Conservation (phyloP, 2,888 invertebrate species). For the Drosophila neotestacea region DNA sequence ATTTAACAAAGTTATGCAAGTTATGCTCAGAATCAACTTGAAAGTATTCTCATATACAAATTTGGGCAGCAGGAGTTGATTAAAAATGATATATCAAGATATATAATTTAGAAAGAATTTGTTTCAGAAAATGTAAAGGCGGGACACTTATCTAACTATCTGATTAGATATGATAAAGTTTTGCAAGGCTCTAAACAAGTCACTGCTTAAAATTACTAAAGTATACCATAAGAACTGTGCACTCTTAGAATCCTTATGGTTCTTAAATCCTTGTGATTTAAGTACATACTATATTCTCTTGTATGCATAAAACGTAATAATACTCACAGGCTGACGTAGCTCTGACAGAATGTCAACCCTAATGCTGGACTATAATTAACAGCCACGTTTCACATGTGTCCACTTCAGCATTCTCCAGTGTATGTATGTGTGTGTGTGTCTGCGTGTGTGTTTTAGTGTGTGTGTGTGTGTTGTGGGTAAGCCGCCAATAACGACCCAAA, state of each 20-base stretch:
- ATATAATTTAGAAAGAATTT: too few species aligned
- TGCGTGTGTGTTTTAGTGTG: constrained; percentile 6
- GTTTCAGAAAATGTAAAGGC: too few species aligned
- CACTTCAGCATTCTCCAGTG: neutral
- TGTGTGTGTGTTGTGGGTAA: constrained; percentile 31
- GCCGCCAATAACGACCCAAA: constrained; percentile 49
- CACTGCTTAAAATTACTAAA: neutral
- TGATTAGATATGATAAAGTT: too few species aligned
- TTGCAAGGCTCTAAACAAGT: too few species aligned
- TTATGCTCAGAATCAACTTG: too few species aligned
- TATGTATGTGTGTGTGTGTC: neutral
- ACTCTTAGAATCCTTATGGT: neutral
- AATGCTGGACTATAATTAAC: constrained; percentile 52
- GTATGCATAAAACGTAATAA: constrained; percentile 21
- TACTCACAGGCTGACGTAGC: constrained; percentile 11
- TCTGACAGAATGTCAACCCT: constrained; percentile 47
- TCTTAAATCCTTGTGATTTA: neutral
- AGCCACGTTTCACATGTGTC: constrained; percentile 44
- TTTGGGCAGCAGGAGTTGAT: too few species aligned
- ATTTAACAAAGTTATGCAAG: neutral
- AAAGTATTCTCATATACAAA: too few species aligned
- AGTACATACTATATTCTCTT: neutral
- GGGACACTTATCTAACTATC: too few species aligned
- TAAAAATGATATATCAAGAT: too few species aligned
- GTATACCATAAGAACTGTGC: neutral